phyloP scores from a whole-genome alignment of 35 echinoderm and acorn worm species.

The Patiria miniata region DNA sequence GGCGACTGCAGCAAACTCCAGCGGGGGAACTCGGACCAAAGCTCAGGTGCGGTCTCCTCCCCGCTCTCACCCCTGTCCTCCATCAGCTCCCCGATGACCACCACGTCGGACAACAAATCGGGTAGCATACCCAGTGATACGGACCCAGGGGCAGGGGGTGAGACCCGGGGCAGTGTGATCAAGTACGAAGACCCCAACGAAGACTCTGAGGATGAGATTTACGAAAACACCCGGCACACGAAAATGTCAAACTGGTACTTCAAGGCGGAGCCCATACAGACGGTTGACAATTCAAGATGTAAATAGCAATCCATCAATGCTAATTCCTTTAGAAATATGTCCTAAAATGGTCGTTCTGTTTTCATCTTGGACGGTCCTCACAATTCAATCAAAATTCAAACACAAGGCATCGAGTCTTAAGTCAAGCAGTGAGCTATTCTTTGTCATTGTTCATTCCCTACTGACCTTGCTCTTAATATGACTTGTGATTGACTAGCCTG shows the following conservation, averaged over 20 bases:
- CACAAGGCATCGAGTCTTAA: neutral
- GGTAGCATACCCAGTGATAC: constrained; percentile 29
- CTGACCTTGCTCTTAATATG: too few relatives aligned
- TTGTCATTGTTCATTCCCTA: too few relatives aligned
- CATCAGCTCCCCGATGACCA: constrained; percentile 13
- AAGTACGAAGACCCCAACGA: constrained; percentile 31
- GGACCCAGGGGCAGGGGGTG: neutral
- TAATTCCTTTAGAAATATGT: too few relatives aligned
- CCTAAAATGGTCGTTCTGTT: too few relatives aligned
- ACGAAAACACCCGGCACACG: constrained; percentile 32
- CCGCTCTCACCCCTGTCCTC: constrained; percentile 22
- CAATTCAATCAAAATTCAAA: neutral
- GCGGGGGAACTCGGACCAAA: neutral
- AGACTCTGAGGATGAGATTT: constrained; percentile 61
- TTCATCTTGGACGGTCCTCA: neutral
- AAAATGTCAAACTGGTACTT: constrained; percentile 61
- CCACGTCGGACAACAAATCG: neutral
- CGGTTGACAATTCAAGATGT: constrained; percentile 24
- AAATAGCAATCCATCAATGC: neutral
- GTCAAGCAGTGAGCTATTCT: neutral
- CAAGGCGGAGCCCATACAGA: constrained; percentile 46
- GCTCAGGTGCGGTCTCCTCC: neutral
- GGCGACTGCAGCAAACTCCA: constrained; percentile 53
- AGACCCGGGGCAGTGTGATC: neutral
- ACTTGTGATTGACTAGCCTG: too few relatives aligned